Evolutionary conservation across 2,797 vertebrate genomes (phyloP).

Genomic region (Ispidina picta): DNA sequence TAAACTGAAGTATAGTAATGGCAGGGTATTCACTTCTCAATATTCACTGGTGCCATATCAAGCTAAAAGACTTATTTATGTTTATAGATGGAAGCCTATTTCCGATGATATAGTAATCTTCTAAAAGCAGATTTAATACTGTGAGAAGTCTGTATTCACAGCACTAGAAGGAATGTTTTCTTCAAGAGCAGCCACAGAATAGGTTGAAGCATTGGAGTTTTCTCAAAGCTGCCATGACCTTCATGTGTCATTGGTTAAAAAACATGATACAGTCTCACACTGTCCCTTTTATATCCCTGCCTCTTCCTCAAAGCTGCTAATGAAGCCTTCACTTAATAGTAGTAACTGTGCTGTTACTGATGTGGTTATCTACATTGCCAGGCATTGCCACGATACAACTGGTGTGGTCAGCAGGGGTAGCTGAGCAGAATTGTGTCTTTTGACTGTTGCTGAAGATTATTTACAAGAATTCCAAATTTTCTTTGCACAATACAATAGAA

Average conservation of each 20-base stretch:
- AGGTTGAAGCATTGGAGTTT: background rate
- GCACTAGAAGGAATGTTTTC: background rate
- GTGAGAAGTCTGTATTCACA: background rate
- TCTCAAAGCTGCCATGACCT: background rate
- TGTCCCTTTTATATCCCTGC: background rate
- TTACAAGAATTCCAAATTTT: background rate
- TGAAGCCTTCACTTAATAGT: background rate
- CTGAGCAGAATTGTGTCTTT: background rate
- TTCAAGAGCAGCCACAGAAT: background rate
- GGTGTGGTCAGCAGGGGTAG: background rate
- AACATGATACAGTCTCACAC: background rate
- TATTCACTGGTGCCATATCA: conserved; percentile 29
- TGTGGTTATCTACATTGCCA: background rate
- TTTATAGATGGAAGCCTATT: conserved; percentile 49
- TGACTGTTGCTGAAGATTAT: background rate
- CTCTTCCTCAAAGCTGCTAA: background rate
- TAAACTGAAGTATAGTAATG: conserved; percentile 5
- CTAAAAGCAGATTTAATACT: background rate
- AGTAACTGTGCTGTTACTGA: background rate
- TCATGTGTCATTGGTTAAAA: background rate
- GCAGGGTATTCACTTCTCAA: conserved; percentile 32
- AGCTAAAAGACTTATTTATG: conserved; percentile 49
- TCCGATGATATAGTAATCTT: conserved; percentile 5
- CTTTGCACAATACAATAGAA: background rate
- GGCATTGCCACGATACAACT: background rate